Evolutionary conservation across 2,888 invertebrate genomes (phyloP).

Genomic region (Leuctra nigra): DNA sequence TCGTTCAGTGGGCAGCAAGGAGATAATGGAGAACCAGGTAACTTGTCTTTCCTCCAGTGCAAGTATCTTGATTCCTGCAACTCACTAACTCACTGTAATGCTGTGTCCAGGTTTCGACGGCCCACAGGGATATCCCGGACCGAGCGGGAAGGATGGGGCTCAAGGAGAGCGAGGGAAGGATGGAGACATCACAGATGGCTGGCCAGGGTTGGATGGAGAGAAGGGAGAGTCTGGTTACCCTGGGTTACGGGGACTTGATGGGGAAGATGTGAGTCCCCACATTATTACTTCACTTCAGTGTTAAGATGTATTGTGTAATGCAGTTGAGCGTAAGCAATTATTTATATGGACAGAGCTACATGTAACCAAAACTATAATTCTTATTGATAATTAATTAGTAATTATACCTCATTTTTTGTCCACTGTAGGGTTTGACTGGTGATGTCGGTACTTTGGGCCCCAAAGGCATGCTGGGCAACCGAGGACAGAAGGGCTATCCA

Average conservation of each 20-base stretch:
- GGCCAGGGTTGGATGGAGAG: conserved; percentile 50
- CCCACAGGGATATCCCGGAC: conserved; percentile 47
- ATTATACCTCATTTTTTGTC: too few relatives aligned
- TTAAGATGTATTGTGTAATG: too few relatives aligned
- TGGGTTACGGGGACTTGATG: conserved; percentile 46
- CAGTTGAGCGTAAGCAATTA: too few relatives aligned
- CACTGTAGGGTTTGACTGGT: conserved; percentile 32
- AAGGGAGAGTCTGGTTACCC: conserved; percentile 52
- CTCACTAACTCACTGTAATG: too few relatives aligned
- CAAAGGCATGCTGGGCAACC: conserved; percentile 34
- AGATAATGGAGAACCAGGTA: conserved; percentile 43
- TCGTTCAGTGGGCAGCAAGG: conserved; percentile 57
- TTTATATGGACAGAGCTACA: too few relatives aligned
- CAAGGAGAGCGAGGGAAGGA: conserved; percentile 34
- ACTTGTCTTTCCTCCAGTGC: background rate
- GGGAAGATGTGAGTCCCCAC: conserved; percentile 39
- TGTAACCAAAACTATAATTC: too few relatives aligned
- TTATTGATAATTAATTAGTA: too few relatives aligned
- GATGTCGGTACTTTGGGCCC: conserved; percentile 36
- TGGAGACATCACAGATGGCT: conserved; percentile 40
- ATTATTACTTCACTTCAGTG: too few relatives aligned
- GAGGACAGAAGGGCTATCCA: conserved; percentile 31
- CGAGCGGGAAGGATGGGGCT: conserved; percentile 43
- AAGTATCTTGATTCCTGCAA: conserved; percentile 38
- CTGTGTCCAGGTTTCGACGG: conserved; percentile 40